Evolutionary conservation across 2,113 vertebrate genomes (phyloP).

Genomic region (Crypturellus undulatus): DNA sequence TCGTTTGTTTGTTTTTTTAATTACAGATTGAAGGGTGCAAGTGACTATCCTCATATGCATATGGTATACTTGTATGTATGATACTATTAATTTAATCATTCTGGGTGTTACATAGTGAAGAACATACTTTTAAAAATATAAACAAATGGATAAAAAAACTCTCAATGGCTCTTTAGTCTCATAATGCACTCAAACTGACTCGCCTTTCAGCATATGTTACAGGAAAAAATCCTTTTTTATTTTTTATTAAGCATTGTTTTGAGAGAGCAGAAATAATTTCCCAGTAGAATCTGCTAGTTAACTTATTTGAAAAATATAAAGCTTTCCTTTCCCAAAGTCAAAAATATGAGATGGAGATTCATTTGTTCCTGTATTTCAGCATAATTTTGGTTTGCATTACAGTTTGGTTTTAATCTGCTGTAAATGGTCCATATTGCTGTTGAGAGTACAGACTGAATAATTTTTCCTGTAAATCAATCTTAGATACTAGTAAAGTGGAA

Average conservation of each 20-base stretch:
- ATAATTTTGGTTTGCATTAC: neutral
- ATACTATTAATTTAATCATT: neutral
- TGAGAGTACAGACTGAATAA: neutral
- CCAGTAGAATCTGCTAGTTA: neutral
- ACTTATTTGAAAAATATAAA: neutral
- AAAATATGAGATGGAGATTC: neutral
- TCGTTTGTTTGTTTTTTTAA: no score
- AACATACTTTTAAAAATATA: neutral
- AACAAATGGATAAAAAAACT: neutral
- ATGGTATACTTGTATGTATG: accelerated
- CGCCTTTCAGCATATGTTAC: accelerated
- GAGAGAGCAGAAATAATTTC: neutral
- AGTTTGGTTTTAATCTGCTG: neutral
- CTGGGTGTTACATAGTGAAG: neutral
- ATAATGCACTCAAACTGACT: neutral
- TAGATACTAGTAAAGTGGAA: neutral
- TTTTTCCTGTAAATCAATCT: neutral
- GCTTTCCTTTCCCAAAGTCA: no score
- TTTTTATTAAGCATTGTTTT: neutral
- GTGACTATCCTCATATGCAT: neutral
- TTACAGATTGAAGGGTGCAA: neutral
- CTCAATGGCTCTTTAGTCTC: accelerated
- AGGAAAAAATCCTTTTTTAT: neutral
- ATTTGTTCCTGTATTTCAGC: neutral
- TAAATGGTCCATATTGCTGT: neutral